Percentiles rank a stretch among this genome's conserved stretches.
These are phyloP conservation scores for Aphelenchoides avenae DNA, from an alignment of 1,140 invertebrate genomes.

Conservation along the genomic window DNA sequence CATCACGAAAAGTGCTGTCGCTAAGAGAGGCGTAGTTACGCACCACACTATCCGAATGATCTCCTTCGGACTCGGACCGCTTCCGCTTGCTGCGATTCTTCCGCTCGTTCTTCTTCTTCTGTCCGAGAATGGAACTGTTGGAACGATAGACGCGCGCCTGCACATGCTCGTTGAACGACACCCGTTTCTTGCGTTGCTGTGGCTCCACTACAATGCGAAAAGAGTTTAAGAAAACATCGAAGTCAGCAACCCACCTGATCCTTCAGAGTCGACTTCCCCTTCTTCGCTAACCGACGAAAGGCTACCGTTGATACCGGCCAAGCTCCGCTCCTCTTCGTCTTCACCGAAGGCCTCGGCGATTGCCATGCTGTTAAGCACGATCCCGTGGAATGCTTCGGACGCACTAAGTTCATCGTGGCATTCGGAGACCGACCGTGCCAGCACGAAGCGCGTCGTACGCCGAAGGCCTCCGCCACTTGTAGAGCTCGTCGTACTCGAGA, in stretches of 20 bases:
- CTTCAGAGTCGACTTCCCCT: constrained; percentile 5
- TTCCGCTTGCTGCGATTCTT: constrained; percentile 9
- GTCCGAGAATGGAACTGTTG: constrained; percentile 13
- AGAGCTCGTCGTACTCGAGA: too few species aligned
- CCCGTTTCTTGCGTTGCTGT: constrained; percentile 18
- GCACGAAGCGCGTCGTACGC: constrained; percentile 6
- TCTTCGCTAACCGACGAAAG: constrained; percentile 7
- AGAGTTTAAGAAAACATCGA: neutral
- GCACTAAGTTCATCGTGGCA: constrained; percentile 23
- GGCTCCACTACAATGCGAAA: neutral
- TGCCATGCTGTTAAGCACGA: too few species aligned
- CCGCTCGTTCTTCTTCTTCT: constrained; percentile 21
- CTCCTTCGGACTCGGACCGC: constrained; percentile 9
- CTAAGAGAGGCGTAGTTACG: too few species aligned
- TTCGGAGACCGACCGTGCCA: constrained; percentile 20
- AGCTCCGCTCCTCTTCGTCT: constrained; percentile 3
- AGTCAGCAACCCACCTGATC: constrained; percentile 3
- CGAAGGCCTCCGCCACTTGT: constrained; percentile 3
- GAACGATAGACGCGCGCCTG: constrained; percentile 20
- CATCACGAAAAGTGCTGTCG: too few species aligned
- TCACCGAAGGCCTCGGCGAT: too few species aligned
- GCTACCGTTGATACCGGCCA: neutral
- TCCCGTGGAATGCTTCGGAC: too few species aligned
- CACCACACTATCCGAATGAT: too few species aligned
- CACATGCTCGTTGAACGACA: constrained; percentile 23